Base-by-base conservation (phyloP, 2,797 vertebrate species). In the Oreochromis grahami region DNA sequence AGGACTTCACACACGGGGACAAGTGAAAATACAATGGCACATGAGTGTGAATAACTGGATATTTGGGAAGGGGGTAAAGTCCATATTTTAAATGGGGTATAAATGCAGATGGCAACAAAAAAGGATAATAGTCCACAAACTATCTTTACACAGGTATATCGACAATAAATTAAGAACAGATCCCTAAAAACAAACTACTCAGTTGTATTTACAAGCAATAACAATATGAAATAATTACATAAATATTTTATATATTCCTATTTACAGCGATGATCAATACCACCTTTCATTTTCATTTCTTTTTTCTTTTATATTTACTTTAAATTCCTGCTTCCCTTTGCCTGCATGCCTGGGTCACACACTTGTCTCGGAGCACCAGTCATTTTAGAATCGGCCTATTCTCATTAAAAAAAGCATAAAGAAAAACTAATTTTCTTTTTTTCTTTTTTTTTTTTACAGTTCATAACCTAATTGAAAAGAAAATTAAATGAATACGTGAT, bases 161-260 rank as follows among this genome's bases (percentile, higher is more conserved):
- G 96, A 98, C 97, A 99, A 99, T 99, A 99, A 99, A 99, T 99
- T 99, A 99, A 98, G 96, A 94, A 96, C 97, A 97, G 96, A 96
- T 97, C 96, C 97, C 97, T 92, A 93, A 96, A 97, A 97, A 98
- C 97, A 95, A 97, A 97, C 97, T 97, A 98, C 97, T 97, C 97
- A 96, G 96, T 97, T 95, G 94, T 99, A 99, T 99, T 97, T 99
- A 99, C 98, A 99, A 93, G 96, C 96, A 97, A 98, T 98, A 98
- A 97, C 97, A 97, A 98, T 98, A 98, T 97, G 97, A 98, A 98
- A 98, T 98, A 98, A 99, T 99, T 99, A 99, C 98, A 99, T 99
- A 99, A 99, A 99, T 99, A 99, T 97, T 98, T 96, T 98, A 98
- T 98, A 99, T 99, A 98, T 98, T 96, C 98, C 95, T 98, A 99